phyloP scores from a whole-genome alignment of 1,140 invertebrate genomes.

The Cherax quadricarinatus region DNA sequence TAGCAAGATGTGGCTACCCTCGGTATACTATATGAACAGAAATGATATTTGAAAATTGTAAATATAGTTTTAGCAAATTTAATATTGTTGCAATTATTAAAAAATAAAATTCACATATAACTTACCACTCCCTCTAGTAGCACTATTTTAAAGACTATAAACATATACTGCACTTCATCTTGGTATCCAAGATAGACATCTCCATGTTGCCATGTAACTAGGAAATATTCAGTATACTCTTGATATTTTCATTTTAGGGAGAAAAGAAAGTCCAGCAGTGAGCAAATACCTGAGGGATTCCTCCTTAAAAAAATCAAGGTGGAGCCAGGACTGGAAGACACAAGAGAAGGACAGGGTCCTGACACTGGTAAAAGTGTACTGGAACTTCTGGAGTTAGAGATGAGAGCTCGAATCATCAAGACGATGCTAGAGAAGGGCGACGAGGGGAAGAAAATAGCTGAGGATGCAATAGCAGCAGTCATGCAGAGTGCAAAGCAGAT shows the following conservation, averaged over 20 bases:
- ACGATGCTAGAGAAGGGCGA: constrained; percentile 76
- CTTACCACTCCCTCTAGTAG: too few species aligned
- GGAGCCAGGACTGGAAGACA: constrained; percentile 38
- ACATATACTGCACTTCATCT: too few species aligned
- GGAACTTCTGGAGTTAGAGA: constrained; percentile 79
- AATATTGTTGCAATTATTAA: too few species aligned
- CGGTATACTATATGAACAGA: too few species aligned
- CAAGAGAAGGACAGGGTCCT: background rate
- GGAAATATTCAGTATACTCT: background rate
- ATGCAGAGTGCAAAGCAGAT: constrained; percentile 45
- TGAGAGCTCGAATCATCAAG: constrained; percentile 79
- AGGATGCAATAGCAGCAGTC: constrained; percentile 55
- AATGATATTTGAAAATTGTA: too few species aligned
- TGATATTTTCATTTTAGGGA: constrained; percentile 19
- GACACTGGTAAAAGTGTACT: constrained; percentile 74
- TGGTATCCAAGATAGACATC: too few species aligned
- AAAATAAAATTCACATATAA: too few species aligned
- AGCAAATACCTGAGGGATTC: constrained; percentile 14
- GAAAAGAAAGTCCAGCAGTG: background rate
- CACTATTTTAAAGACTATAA: too few species aligned
- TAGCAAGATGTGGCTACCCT: too few species aligned
- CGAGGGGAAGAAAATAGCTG: constrained; percentile 42
- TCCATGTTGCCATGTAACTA: too few species aligned
- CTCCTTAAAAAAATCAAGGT: constrained; percentile 58
- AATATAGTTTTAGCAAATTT: too few species aligned